Conservation (phyloP, 2,797 vertebrate genomes). For the Mus minutoides region DNA sequence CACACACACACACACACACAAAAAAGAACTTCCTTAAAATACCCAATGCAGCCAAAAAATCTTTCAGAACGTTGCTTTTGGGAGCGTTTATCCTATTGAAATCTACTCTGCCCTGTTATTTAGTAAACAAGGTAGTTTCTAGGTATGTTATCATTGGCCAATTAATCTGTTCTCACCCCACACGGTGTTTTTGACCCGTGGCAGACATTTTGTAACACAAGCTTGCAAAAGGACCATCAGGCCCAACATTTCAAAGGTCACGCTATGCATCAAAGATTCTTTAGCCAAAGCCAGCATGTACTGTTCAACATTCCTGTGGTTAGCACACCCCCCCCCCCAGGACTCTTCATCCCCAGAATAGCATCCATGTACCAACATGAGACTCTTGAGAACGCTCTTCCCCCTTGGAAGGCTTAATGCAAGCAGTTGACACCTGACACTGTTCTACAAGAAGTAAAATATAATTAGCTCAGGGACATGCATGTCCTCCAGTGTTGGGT, state of each 20-base stretch:
- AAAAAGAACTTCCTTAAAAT: conserved; percentile 71
- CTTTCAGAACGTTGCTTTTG: conserved; percentile 45
- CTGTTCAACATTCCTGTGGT: conserved; percentile 76
- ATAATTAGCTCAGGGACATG: neutral
- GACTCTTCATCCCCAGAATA: conserved; percentile 62
- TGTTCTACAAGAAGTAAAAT: conserved; percentile 36
- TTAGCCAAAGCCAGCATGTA: conserved; percentile 63
- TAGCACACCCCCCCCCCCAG: conserved; percentile 29
- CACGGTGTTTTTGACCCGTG: neutral
- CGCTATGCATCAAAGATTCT: conserved; percentile 61
- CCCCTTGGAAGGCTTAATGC: conserved; percentile 24
- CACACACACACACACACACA: conserved; percentile 51
- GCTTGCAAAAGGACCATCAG: conserved; percentile 43
- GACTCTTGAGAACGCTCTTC: conserved; percentile 27
- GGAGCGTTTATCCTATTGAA: conserved; percentile 59
- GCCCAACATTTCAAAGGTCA: conserved; percentile 62
- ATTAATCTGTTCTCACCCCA: conserved; percentile 69
- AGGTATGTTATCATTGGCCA: conserved; percentile 54
- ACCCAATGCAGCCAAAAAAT: conserved; percentile 64
- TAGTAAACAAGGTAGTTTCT: conserved; percentile 71
- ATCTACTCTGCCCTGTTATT: conserved; percentile 68
- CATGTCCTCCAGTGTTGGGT: neutral
- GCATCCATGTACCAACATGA: neutral
- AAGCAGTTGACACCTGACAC: conserved; percentile 24
- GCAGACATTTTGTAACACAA: conserved; percentile 27